phyloP scores from a whole-genome alignment of 2,113 vertebrate species.

The Talpa occidentalis region DNA sequence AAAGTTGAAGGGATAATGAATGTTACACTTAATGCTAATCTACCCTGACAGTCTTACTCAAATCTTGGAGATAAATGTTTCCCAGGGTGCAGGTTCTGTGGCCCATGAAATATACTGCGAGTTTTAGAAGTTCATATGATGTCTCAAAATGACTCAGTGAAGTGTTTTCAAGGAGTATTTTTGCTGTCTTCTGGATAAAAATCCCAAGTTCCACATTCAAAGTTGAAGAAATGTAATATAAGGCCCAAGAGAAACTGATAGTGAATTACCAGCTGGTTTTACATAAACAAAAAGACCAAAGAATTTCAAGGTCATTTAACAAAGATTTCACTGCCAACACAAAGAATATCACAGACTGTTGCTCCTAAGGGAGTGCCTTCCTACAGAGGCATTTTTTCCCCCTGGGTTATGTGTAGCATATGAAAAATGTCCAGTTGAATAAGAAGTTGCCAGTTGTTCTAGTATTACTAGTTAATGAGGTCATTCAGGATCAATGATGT shows the following conservation, averaged over 20 bases:
- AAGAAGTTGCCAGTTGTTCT: conserved; percentile 21
- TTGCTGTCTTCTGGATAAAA: neutral
- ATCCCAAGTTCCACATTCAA: neutral
- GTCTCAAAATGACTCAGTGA: conserved; percentile 14
- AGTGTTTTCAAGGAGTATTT: neutral
- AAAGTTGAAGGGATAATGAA: conserved; percentile 47
- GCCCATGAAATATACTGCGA: conserved; percentile 4
- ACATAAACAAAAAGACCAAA: neutral
- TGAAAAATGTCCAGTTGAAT: conserved; percentile 18
- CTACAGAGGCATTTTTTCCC: neutral
- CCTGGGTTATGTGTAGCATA: conserved; percentile 23
- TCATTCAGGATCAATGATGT: conserved; percentile 17
- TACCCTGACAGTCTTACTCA: conserved; percentile 54
- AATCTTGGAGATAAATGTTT: neutral
- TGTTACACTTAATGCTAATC: conserved; percentile 54
- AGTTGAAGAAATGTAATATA: conserved; percentile 18
- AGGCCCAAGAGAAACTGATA: neutral
- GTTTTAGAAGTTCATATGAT: conserved; percentile 21
- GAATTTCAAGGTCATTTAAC: conserved; percentile 56
- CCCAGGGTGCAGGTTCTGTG: neutral
- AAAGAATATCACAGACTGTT: conserved; percentile 13
- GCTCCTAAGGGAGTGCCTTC: conserved; percentile 8
- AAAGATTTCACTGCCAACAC: neutral
- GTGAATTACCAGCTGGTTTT: neutral
- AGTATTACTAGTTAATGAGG: conserved; percentile 47